Percentiles rank a stretch among this genome's conserved stretches.
These are phyloP conservation scores for Centruroides vittatus DNA, from an alignment of 1,140 invertebrate species.

Conservation along the genomic window DNA sequence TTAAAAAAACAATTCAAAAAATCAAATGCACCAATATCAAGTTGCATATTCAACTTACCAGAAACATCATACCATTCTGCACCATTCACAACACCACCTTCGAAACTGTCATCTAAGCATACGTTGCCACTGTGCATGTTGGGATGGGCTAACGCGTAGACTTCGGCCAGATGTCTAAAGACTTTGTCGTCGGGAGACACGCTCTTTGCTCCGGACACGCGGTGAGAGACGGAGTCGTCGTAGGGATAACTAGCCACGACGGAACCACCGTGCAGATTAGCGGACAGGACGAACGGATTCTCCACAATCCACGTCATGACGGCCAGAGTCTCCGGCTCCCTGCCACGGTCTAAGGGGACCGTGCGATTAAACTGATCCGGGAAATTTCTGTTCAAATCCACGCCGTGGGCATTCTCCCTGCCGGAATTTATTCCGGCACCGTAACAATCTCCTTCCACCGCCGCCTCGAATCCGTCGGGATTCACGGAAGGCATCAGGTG, in stretches of 20 bases:
- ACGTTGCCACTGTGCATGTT: slow-evolving; percentile 48
- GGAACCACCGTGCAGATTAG: slow-evolving; percentile 81
- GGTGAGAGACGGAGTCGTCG: slow-evolving; percentile 15
- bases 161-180: slow-evolving; percentile 66
- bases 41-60: slow-evolving; percentile 21
- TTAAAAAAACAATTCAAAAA: too few relatives aligned
- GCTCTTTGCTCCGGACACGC: slow-evolving; percentile 33
- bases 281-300: slow-evolving; percentile 78
- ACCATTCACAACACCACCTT: slow-evolving; percentile 66
- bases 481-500: slow-evolving; percentile 84
- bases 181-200: slow-evolving; percentile 68
- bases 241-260: slow-evolving; percentile 82
- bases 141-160: slow-evolving; percentile 60
- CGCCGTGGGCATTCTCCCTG: slow-evolving; percentile 56
- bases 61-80: slow-evolving; percentile 60
- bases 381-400: slow-evolving; percentile 79
- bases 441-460: slow-evolving; percentile 60
- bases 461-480: slow-evolving; percentile 74
- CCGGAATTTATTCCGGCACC: slow-evolving; percentile 40
- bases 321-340: slow-evolving; percentile 76
- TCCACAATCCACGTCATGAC: slow-evolving; percentile 76
- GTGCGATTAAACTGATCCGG: slow-evolving; percentile 54
- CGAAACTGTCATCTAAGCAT: slow-evolving; percentile 45
- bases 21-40: too few relatives aligned
- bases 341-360: not conserved